Conservation (phyloP, 1,140 invertebrate species). For the Macrobrachium nipponense region DNA sequence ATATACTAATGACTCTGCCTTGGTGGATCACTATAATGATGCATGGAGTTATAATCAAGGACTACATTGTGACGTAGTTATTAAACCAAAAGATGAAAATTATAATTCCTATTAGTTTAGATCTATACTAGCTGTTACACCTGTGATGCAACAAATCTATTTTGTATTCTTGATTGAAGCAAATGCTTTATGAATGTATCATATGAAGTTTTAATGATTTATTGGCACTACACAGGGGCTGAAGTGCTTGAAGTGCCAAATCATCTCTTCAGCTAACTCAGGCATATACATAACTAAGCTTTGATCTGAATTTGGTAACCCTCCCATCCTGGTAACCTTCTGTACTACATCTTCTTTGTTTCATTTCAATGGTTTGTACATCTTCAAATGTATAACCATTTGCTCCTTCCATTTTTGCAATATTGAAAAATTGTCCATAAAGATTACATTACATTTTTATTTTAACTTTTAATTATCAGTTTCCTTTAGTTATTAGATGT, state of each 20-base stretch:
- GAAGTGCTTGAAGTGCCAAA: slow-evolving; percentile 5
- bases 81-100: slow-evolving; percentile 5
- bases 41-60: too few relatives aligned
- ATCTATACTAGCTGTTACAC: not conserved
- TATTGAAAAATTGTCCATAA: too few relatives aligned
- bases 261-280: not conserved
- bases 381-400: too few relatives aligned
- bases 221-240: slow-evolving; percentile 8
- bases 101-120: slow-evolving; percentile 15
- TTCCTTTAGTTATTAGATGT: too few relatives aligned
- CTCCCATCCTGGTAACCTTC: not conserved
- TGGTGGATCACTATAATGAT: too few relatives aligned
- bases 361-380: too few relatives aligned
- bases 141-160: slow-evolving; percentile 6
- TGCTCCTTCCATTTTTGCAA: too few relatives aligned
- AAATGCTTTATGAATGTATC: not conserved
- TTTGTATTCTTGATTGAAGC: slow-evolving; percentile 4
- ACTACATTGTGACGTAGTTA: not conserved
- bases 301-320: not conserved
- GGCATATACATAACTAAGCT: not conserved
- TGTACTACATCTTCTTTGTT: too few relatives aligned
- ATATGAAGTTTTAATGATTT: not conserved
- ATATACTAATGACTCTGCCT: too few relatives aligned
- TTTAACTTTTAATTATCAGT: too few relatives aligned
- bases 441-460: too few relatives aligned